Base-by-base conservation (phyloP, 1,140 invertebrate species). In the Eriosoma lanigerum region DNA sequence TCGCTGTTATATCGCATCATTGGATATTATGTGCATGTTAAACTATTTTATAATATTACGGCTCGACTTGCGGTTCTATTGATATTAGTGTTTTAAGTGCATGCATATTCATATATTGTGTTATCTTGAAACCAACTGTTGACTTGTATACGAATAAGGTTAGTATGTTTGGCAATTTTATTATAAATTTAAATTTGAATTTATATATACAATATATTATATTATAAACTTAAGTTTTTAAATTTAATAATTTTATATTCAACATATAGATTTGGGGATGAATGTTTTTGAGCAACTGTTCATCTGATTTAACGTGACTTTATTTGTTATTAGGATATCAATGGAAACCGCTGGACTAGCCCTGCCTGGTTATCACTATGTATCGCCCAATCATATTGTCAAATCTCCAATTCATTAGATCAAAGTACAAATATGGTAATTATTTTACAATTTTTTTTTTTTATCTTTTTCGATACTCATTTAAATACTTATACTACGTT, bases 331-430 rank as follows among this genome's bases (percentile, higher is more conserved):
- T 90, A 96, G 94, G 90, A 95, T 95, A 93, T 94, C 93, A 64
- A 93, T 95, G 92, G 94, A 96, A 89, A 95, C 94, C 81, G 92
- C 93, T 82, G 93, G 93, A 83, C 89, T 95, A 88, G 92, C 93
- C 84, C 91, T 96, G 89, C 92, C 92, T 82, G 92, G 93, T 81
- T 96, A 94, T 88, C 93, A 95, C 86, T 95, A 94, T 89, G 93
- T 96, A 86, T 91, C 93, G 83, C 94, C 93, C 76, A 95, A 94
- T 88, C 93, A 95, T 89, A 95, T 96, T 86, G 93, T 96, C 84
- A 95, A 95, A 87, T 93, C 93, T 82, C 93, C 93, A 83, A 94
- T 95, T 85, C 93, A 96, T 89, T 95, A 93, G 92, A 60, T 60
- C 26, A 19, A 48, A 12, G 9, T 58, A 32, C 13, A 44, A 76